phyloP scores from a whole-genome alignment of 2,888 invertebrate genomes.

The Orthosia gothica region DNA sequence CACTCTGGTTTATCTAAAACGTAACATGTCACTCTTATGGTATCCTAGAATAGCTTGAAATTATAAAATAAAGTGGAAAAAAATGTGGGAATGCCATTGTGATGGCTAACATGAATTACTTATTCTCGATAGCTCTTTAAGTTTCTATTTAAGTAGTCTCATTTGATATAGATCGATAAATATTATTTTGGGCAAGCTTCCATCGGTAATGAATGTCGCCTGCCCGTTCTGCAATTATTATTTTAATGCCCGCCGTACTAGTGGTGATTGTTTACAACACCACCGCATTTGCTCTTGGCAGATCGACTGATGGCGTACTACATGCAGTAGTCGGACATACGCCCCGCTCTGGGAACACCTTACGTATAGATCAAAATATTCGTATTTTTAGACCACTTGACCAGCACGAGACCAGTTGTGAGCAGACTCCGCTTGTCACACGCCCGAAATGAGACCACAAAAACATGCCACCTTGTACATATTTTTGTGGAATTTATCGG shows the following conservation, averaged over 20 bases:
- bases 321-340: constrained; percentile 40
- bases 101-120: constrained; percentile 12
- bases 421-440: constrained; percentile 28
- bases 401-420: constrained; percentile 26
- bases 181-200: constrained; percentile 82
- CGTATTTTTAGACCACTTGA: constrained; percentile 53
- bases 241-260: constrained; percentile 74
- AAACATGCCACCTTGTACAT: constrained; percentile 9
- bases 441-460: constrained; percentile 14
- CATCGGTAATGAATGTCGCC: constrained; percentile 76
- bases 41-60: constrained; percentile 15
- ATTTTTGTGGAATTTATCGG: constrained; percentile 19
- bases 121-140: constrained; percentile 35
- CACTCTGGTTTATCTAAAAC: constrained; percentile 22
- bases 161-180: constrained; percentile 73
- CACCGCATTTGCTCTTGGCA: constrained; percentile 69
- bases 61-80: constrained; percentile 1
- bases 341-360: constrained; percentile 40
- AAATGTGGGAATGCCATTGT: neutral
- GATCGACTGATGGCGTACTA: constrained; percentile 54
- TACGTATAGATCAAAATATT: constrained; percentile 48
- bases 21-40: neutral
- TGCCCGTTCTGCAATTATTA: constrained; percentile 74
- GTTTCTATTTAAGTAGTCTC: constrained; percentile 64
- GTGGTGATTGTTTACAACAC: constrained; percentile 73